Evolutionary conservation across 2,888 invertebrate species (phyloP), one percentile per base, ranked within the genome.

Genomic region (Dolichomitus sp.): DNA sequence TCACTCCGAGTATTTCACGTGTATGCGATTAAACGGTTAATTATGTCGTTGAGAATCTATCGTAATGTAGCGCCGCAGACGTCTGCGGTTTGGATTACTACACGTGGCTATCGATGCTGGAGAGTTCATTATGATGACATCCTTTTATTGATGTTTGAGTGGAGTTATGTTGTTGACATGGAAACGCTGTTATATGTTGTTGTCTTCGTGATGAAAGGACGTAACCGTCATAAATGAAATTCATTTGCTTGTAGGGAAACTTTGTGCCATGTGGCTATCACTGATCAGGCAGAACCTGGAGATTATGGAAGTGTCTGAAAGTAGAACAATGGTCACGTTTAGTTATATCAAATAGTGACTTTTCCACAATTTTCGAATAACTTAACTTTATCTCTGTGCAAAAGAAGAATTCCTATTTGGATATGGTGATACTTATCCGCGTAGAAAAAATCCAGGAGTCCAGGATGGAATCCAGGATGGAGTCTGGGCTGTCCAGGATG

Each of bases 21-120:
- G 76, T 83, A 73, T n/a, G 33, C 80, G 72, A 80, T 80, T 80
- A 76, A 80, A 76, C 72, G 40, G 76, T 80, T 80, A 80, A 83
- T 83, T 83, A 80, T 68, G 75, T 80, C 72, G 70, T 54, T 66
- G 48, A 75, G 80, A 76, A 68, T 80, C 79, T 57, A 83, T 76
- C 61, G 57, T 63, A 50, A 48, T 14, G 48, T 57, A 73, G 14
- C 50, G 54, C 72, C 78, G 76, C 80, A 73, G 76, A 83, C 75
- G 72, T 83, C 75, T 83, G 66, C 72, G 76, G 83, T 66, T 45
- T 52, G 11, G 50, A 79, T 63, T 73, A 37, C 37, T 9, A 65
- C n/a, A n/a, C n/a, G n/a, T n/a, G n/a, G n/a, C 52, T 12, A 27
- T 54, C 52, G 23, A 23, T 11, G 7, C 11, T 54, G 23, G 27